Percentiles rank a stretch among this genome's conserved stretches.
Evolutionary conservation across 2,797 vertebrate species (phyloP).

Genomic region (Octomys mimax): DNA sequence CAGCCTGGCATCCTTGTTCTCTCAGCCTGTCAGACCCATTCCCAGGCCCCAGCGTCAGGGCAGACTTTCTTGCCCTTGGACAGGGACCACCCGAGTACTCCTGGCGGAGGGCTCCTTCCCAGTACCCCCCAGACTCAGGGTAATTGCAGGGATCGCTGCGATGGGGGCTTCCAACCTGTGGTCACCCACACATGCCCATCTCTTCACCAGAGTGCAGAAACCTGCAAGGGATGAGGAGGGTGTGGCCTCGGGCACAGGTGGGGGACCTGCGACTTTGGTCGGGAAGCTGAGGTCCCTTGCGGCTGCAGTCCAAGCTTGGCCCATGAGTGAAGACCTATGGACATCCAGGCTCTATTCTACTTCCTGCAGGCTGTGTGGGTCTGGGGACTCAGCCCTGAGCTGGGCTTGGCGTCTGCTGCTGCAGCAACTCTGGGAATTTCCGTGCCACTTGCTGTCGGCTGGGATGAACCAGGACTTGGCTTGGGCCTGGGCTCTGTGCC

Average conservation of each 20-base stretch:
- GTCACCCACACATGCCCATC: background rate
- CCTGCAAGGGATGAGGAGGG: background rate
- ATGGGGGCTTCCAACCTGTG: background rate
- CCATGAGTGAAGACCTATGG: background rate
- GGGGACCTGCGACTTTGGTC: background rate
- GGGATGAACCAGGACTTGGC: background rate
- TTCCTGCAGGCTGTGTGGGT: background rate
- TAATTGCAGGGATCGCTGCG: background rate
- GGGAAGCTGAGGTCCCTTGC: background rate
- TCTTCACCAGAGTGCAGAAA: background rate
- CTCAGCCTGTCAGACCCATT: background rate
- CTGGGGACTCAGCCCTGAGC: background rate
- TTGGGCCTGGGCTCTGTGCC: background rate
- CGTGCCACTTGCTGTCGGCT: background rate
- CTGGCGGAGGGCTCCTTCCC: background rate
- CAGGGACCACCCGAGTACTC: background rate
- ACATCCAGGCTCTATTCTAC: background rate
- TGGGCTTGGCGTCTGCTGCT: background rate
- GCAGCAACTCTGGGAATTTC: background rate
- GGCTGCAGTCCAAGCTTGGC: background rate
- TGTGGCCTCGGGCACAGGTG: background rate
- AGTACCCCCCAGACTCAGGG: background rate
- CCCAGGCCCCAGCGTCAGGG: background rate
- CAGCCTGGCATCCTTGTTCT: background rate
- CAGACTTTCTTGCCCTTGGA: background rate